These are phyloP conservation scores for Micromys minutus DNA, from an alignment of 2,113 vertebrate genomes.

Conservation along the genomic window DNA sequence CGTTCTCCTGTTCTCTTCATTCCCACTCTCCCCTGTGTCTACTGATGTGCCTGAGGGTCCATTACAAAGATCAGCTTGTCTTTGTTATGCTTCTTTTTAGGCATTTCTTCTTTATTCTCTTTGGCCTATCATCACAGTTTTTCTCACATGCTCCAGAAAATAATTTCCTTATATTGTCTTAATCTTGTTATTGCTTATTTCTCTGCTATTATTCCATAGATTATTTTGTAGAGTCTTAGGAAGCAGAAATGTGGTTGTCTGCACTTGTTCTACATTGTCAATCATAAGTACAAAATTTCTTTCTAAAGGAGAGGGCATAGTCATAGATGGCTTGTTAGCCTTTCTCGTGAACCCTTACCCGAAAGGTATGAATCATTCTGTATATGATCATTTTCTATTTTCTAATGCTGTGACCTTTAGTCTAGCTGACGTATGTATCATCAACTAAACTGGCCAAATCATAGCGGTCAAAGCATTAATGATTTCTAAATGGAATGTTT, in stretches of 20 bases:
- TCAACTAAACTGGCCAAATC: slow-evolving; percentile 15
- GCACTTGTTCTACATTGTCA: neutral
- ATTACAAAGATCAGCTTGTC: neutral
- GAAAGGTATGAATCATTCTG: slow-evolving; percentile 3
- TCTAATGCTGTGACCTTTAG: neutral
- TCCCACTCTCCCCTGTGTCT: neutral
- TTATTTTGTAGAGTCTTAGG: neutral
- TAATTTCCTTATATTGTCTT: neutral
- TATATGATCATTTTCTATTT: slow-evolving; percentile 40
- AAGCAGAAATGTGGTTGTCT: neutral
- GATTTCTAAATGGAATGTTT: neutral
- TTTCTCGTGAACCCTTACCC: neutral
- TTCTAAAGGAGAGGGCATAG: neutral
- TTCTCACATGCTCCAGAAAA: neutral
- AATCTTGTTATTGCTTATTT: neutral
- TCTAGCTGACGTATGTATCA: neutral
- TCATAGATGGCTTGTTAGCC: neutral
- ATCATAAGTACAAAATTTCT: slow-evolving; percentile 22
- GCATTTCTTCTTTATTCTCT: neutral
- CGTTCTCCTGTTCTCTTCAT: neutral
- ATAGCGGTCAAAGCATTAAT: neutral
- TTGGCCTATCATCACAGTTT: neutral
- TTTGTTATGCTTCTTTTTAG: neutral
- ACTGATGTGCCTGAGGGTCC: neutral
- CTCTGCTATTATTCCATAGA: slow-evolving; percentile 5